phyloP scores from a whole-genome alignment of 2,113 vertebrate genomes.

The Oenanthe oenanthe region DNA sequence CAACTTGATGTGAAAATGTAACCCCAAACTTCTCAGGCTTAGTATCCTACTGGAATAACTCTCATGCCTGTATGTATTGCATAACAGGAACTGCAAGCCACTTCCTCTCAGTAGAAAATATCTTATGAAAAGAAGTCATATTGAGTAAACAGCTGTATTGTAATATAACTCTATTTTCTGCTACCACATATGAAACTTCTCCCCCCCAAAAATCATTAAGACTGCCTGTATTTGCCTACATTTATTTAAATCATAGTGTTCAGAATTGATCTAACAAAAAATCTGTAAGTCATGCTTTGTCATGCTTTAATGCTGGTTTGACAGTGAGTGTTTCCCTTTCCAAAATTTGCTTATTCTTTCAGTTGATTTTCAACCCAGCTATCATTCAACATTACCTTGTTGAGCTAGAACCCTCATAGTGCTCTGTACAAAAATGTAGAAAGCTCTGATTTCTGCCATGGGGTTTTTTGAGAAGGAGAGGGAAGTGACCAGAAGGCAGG shows the following conservation, averaged over 20 bases:
- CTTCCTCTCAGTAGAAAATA: not conserved
- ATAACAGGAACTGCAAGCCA: not conserved
- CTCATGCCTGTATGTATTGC: not conserved
- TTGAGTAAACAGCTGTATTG: not conserved
- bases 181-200: not conserved
- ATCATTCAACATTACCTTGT: not conserved
- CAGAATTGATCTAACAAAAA: not conserved
- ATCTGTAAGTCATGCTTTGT: not conserved
- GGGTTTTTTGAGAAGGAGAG: not conserved
- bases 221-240: not conserved
- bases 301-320: not conserved
- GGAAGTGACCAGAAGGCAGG: not conserved
- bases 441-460: not conserved
- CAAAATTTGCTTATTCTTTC: not conserved
- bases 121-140: not conserved
- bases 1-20: not conserved
- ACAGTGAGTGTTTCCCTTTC: not conserved
- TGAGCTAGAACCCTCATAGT: not conserved
- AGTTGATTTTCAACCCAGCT: not conserved
- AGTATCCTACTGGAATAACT: not conserved
- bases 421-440: not conserved
- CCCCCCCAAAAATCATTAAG: not conserved
- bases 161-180: not conserved
- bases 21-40: not conserved
- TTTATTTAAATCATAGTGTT: not conserved